Conservation (phyloP, 2,113 vertebrate species). For the Clarias macrocephalus region DNA sequence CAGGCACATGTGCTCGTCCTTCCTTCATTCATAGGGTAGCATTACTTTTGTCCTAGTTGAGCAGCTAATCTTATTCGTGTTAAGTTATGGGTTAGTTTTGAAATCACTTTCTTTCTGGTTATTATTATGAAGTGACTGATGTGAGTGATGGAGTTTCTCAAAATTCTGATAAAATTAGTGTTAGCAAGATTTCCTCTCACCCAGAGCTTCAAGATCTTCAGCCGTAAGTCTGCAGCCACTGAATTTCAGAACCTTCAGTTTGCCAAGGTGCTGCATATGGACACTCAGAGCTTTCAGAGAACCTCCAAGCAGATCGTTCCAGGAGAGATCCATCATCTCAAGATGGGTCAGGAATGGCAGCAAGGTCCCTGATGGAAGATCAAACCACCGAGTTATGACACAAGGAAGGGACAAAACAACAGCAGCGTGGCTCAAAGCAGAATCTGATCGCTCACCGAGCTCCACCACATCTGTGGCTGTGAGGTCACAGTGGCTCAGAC, state of each 20-base stretch:
- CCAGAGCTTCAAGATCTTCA: constrained; percentile 77
- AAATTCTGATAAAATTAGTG: neutral
- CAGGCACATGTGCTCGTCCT: neutral
- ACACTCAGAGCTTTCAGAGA: constrained; percentile 70
- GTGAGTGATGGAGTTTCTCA: neutral
- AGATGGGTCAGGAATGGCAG: constrained; percentile 76
- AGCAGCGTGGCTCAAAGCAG: neutral
- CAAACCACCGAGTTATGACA: neutral
- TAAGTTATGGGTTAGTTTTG: neutral
- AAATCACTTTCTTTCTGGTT: neutral
- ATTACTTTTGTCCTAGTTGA: neutral
- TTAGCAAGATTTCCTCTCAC: constrained; percentile 61
- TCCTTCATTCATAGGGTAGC: neutral
- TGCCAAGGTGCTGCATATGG: constrained; percentile 72
- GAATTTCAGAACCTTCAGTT: constrained; percentile 77
- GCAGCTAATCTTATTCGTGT: neutral
- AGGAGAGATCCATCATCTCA: constrained; percentile 85
- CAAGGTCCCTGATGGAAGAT: constrained; percentile 64
- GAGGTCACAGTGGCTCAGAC: constrained; percentile 77
- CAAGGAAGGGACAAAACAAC: neutral
- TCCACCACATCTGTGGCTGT: constrained; percentile 74
- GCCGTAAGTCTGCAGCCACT: constrained; percentile 78
- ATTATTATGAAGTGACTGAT: neutral
- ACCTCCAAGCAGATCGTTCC: constrained; percentile 83
- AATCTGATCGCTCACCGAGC: constrained; percentile 68